Percentiles rank a stretch among this genome's conserved stretches.
Evolutionary conservation across 1,140 invertebrate genomes (phyloP).

Genomic region (Macrocentrus cingulum): DNA sequence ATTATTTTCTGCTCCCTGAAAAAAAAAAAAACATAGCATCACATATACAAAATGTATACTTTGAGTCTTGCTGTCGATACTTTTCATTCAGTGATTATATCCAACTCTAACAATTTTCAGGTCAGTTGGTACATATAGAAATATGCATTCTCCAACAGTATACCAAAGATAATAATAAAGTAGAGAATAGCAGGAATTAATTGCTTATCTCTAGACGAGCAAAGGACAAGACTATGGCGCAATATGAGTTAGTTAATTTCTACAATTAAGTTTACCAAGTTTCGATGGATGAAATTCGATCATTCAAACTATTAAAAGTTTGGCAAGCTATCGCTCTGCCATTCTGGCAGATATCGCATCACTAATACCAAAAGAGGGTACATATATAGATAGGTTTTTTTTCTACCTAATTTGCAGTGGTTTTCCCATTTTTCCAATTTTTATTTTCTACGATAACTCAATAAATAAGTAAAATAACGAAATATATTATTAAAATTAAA

Average conservation of each 20-base stretch:
- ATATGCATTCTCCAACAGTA: constrained; percentile 32
- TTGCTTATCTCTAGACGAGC: constrained; percentile 30
- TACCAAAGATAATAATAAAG: constrained; percentile 46
- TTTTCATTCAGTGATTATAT: background rate
- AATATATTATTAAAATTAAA: too few species aligned
- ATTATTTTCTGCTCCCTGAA: background rate
- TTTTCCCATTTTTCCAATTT: too few species aligned
- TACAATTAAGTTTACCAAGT: background rate
- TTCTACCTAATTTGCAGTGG: too few species aligned
- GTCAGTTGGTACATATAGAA: constrained; percentile 35
- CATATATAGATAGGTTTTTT: too few species aligned
- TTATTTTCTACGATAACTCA: too few species aligned
- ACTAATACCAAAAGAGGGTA: too few species aligned
- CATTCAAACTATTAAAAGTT: too few species aligned
- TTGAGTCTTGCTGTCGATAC: constrained; percentile 10
- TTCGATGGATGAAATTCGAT: background rate
- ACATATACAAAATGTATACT: too few species aligned
- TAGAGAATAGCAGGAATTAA: constrained; percentile 32
- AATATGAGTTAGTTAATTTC: background rate
- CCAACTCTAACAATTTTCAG: constrained; percentile 22
- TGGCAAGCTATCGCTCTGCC: too few species aligned
- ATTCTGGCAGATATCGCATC: too few species aligned
- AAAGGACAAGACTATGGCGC: constrained; percentile 9
- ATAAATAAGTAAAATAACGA: too few species aligned
- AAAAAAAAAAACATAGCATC: constrained; percentile 6